Percentiles rank a stretch among this genome's conserved stretches.
phyloP scores from a whole-genome alignment of 2,888 invertebrate genomes.

The Epinotia ramella region DNA sequence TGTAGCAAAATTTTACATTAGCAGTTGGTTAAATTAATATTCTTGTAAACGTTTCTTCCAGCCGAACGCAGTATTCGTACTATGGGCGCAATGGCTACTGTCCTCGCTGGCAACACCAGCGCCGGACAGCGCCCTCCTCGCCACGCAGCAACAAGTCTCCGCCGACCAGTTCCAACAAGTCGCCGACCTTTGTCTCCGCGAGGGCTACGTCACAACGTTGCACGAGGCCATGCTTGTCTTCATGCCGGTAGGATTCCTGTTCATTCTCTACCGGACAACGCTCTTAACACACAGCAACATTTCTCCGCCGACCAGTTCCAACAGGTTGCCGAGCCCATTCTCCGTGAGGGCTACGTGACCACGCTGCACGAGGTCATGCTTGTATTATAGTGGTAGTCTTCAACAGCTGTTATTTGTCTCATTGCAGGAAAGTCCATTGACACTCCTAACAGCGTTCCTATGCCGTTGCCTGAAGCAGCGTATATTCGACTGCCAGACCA shows the following conservation, averaged over 20 bases:
- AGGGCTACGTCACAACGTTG: slow-evolving; percentile 86
- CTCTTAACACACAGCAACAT: not conserved
- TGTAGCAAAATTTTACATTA: not conserved
- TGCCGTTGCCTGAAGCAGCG: slow-evolving; percentile 79
- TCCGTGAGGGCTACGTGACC: too few species aligned
- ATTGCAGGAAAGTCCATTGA: slow-evolving; percentile 87
- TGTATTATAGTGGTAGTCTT: not conserved
- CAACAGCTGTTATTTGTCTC: not conserved
- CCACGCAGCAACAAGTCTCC: slow-evolving; percentile 62
- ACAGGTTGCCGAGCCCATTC: too few species aligned
- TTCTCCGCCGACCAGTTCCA: not conserved
- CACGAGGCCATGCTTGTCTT: slow-evolving; percentile 89
- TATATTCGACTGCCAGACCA: slow-evolving; percentile 76
- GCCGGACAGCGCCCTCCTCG: slow-evolving; percentile 59
- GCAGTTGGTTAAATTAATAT: not conserved
- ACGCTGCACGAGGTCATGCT: too few species aligned
- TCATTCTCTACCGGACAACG: too few species aligned
- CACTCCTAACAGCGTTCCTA: slow-evolving; percentile 85
- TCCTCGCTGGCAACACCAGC: slow-evolving; percentile 65
- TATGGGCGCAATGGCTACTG: slow-evolving; percentile 86
- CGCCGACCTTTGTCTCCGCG: slow-evolving; percentile 81
- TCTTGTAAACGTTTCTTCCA: slow-evolving; percentile 52
- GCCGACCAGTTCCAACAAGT: slow-evolving; percentile 77
- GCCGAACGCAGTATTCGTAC: slow-evolving; percentile 86
- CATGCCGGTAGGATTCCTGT: slow-evolving; percentile 84